Percentiles rank a stretch among this genome's conserved stretches.
phyloP scores from a whole-genome alignment of 2,113 vertebrate genomes.

The Urocitellus parryii region DNA sequence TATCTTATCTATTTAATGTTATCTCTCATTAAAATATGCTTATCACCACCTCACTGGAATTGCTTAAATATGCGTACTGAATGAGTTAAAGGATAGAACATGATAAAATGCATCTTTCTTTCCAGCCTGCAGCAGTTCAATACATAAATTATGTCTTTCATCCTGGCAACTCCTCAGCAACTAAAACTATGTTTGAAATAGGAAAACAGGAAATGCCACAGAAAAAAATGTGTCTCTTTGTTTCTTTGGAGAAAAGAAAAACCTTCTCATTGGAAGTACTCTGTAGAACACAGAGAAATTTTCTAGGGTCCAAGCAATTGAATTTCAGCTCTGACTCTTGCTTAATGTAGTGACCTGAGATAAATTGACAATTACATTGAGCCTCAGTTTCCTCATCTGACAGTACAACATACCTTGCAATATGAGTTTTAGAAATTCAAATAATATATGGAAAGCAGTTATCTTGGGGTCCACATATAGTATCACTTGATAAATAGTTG shows the following conservation, averaged over 20 bases:
- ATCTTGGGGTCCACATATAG: not conserved
- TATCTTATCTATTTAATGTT: not conserved
- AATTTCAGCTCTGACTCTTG: conserved; percentile 34
- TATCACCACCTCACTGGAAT: not conserved
- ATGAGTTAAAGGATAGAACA: conserved; percentile 71
- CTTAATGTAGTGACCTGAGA: conserved; percentile 15
- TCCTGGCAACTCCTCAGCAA: conserved; percentile 72
- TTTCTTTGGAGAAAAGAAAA: conserved; percentile 70
- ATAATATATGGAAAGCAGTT: not conserved
- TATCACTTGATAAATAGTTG: not conserved
- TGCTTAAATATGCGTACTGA: conserved; percentile 32
- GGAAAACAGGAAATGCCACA: conserved; percentile 81
- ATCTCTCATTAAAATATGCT: not conserved
- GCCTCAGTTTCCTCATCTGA: conserved; percentile 11
- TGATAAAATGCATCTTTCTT: conserved; percentile 71
- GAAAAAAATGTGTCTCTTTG: conserved; percentile 79
- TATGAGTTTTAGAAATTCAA: conserved; percentile 22
- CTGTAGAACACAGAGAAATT: conserved; percentile 55
- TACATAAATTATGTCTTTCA: conserved; percentile 78
- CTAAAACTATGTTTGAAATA: conserved; percentile 79
- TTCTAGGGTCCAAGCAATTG: conserved; percentile 13
- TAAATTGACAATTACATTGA: conserved; percentile 16
- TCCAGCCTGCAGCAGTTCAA: conserved; percentile 60
- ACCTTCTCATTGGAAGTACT: conserved; percentile 17
- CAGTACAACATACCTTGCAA: not conserved